Conservation (phyloP, 1,140 invertebrate species). For the Zaprionus camerounensis region DNA sequence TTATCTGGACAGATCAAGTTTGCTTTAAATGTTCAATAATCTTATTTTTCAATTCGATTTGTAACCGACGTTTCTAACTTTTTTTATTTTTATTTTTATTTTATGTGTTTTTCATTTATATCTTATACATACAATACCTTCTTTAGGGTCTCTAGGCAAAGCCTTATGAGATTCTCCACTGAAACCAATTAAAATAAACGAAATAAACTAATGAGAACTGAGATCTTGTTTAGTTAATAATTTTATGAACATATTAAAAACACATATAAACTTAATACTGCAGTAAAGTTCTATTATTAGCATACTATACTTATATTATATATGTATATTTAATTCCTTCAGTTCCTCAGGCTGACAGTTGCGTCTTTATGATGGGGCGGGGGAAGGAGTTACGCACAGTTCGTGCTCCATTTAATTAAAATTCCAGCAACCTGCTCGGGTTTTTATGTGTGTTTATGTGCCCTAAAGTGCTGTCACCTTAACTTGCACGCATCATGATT, state of each 20-base stretch:
- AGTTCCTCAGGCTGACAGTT: background rate
- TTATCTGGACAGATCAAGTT: no score
- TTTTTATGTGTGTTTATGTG: slow-evolving; percentile 68
- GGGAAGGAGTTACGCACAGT: background rate
- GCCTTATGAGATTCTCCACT: background rate
- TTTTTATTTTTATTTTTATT: background rate
- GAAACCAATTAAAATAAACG: background rate
- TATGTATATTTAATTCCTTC: background rate
- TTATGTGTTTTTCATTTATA: background rate
- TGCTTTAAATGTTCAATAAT: no score
- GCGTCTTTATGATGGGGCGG: background rate
- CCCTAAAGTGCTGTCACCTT: slow-evolving; percentile 81
- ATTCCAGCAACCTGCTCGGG: slow-evolving; percentile 73
- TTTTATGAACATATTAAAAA: background rate
- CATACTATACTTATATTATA: background rate
- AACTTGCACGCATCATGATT: slow-evolving; percentile 76
- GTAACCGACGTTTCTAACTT: background rate
- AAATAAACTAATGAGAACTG: background rate
- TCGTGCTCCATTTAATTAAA: slow-evolving; percentile 73
- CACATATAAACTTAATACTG: background rate
- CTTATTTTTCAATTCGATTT: no score
- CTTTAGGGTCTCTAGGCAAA: background rate
- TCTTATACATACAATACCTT: background rate
- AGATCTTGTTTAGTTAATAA: background rate
- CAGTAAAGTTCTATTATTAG: background rate